Base-by-base conservation (phyloP, 2,797 vertebrate species). In the Lagocephalus sceleratus region DNA sequence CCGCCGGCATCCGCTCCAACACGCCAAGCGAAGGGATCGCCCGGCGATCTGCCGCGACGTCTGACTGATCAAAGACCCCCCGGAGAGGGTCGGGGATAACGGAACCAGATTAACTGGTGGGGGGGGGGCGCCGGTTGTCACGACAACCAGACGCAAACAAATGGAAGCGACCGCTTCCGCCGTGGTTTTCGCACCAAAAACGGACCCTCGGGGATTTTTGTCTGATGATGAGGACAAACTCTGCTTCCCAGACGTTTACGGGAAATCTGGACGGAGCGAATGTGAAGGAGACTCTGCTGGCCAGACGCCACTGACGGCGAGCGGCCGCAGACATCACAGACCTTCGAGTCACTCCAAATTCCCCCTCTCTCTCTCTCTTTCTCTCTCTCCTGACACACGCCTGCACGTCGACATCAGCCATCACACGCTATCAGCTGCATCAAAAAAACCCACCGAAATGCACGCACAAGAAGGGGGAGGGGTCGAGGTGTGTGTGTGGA, bases 381-480 rank as follows among this genome's bases (percentile, higher is more conserved):
- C 45, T 53, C 52, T 66, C 54, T 12, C n/a, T 43, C 29, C n/a
- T n/a, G n/a, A 58, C 67, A 47, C 29, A 79, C 67, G 48, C 76
- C 72, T 57, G 57, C 63, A 1, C 75, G 81, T 40, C 9, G 9
- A 29, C 5, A 68, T 54, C 69, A 78, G 70, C 63, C 75, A 64
- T 50, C 64, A 74, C 60, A 70, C 63, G 60, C 66, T 54, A 63
- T 66, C 54, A 53, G 56, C 70, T 65, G 47, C 46, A 79, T 76
- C 79, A 84, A 75, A 76, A 63, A 70, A n/a, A 74, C 66, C 71
- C 76, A 78, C 76, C 54, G 64, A 85, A 78, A 81, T 67, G 54
- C 50, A 22, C 64, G 43, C 71, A 38, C 32, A 57, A 26, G 46
- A 23, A 15, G 32, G 26, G 38, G 54, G 62, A 46, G 59, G 63